Percentiles rank a stretch among this genome's conserved stretches.
Evolutionary conservation across 2,113 vertebrate species (phyloP).

Genomic region (Synodontis membranacea): DNA sequence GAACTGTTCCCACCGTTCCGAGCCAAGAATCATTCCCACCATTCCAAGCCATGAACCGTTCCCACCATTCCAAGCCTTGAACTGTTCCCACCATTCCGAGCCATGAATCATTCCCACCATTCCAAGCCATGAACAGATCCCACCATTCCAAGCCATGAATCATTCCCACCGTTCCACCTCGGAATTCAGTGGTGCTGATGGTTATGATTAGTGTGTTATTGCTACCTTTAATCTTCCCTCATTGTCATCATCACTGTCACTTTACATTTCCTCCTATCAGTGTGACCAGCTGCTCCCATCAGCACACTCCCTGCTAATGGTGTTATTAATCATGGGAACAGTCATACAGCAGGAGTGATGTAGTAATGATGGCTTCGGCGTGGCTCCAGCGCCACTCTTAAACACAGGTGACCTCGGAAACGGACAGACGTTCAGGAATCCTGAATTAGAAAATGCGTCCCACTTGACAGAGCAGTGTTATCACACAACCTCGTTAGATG

Average conservation of each 20-base stretch:
- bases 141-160: too few species aligned
- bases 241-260: constrained; percentile 37
- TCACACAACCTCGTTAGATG: constrained; percentile 26
- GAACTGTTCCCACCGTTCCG: too few species aligned
- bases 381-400: background rate
- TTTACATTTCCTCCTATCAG: constrained; percentile 43
- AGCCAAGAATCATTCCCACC: too few species aligned
- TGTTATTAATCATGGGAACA: constrained; percentile 30
- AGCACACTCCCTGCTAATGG: constrained; percentile 25
- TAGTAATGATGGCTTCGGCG: background rate
- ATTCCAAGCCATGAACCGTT: too few species aligned
- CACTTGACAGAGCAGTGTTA: constrained; percentile 16
- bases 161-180: background rate
- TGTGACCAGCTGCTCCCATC: constrained; percentile 41
- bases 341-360: background rate
- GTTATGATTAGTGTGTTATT: constrained; percentile 33
- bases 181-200: background rate
- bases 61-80: too few species aligned
- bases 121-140: too few species aligned
- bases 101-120: too few species aligned
- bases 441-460: too few species aligned
- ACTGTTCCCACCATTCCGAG: too few species aligned
- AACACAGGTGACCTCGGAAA: constrained; percentile 36
- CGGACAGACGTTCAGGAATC: constrained; percentile 3
- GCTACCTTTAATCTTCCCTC: constrained; percentile 39